Conservation (phyloP, 1,140 invertebrate species). For the Sminthurides bifidus region DNA sequence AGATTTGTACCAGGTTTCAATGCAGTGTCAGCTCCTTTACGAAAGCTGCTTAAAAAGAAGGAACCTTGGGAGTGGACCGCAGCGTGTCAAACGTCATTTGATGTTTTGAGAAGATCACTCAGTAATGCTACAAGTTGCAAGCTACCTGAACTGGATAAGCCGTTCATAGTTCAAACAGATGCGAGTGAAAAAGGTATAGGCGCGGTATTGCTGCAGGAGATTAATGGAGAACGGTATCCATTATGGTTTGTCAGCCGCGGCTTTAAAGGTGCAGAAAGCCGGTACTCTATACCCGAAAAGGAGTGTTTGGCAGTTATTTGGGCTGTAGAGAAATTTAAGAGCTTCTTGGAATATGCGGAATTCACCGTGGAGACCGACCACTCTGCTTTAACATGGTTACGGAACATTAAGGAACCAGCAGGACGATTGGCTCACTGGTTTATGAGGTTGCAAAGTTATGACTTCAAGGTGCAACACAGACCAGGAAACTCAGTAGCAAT, state of each 20-base stretch:
- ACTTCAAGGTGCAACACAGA: slow-evolving; percentile 37
- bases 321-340: slow-evolving; percentile 36
- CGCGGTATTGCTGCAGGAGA: slow-evolving; percentile 29
- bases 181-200: slow-evolving; percentile 3
- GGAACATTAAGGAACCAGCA: neutral
- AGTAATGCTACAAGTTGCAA: neutral
- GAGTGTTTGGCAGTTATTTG: slow-evolving; percentile 35
- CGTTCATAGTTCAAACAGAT: slow-evolving; percentile 13
- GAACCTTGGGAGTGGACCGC: neutral
- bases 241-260: slow-evolving; percentile 32
- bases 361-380: slow-evolving; percentile 38
- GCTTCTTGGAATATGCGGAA: slow-evolving; percentile 35
- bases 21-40: slow-evolving; percentile 35
- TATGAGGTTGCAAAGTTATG: slow-evolving; percentile 39
- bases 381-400: neutral
- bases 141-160: slow-evolving; percentile 1
- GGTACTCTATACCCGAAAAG: slow-evolving; percentile 36
- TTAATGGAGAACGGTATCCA: slow-evolving; percentile 26
- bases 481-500: neutral
- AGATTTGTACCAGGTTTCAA: slow-evolving; percentile 37
- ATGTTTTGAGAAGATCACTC: slow-evolving; percentile 23
- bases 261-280: slow-evolving; percentile 21
- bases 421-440: slow-evolving; percentile 39
- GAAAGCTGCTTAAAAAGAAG: slow-evolving; percentile 34
- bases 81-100: slow-evolving; percentile 21